Base-by-base conservation (phyloP, 2,797 vertebrate genomes). In the Spheniscus humboldti region DNA sequence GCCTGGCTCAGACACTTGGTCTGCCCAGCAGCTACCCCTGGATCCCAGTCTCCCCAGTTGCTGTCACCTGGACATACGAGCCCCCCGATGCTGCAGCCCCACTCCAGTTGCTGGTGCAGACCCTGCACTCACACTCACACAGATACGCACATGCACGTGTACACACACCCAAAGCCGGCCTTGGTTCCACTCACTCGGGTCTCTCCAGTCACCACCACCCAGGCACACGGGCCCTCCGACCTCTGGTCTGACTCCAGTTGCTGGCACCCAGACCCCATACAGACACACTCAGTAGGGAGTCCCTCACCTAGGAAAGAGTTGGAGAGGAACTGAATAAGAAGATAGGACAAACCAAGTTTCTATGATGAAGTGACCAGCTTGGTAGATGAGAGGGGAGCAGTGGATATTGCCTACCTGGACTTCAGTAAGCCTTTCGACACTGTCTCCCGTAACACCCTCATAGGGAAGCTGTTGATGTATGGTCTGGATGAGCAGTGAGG, bases 111-210 rank as follows among this genome's bases (percentile, higher is more conserved):
- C 48, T 27, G 50, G 67, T 22, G 41, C 50, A 48, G 35, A 35
- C 9, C 17, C 30, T 5, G 5, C n/a, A 10, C 28, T 41, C 55
- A 11, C 48, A 28, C 28, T 2, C 59, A 6, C 57, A 31, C 18
- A 33, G 6, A n/a, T 8, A 24, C 3, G 0, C 30, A 27, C 17
- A 8, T 1, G 6, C 64, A 45, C 31, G 18, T 0, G 17, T 10
- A 33, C 18, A 23, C 14, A 10, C 13, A 22, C 25, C 18, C 59
- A 35, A 31, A 31, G 35, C 9, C 23, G 31, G 31, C 22, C 8
- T 37, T 28, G 35, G 27, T 57, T 56, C 35, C 68, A 11, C 59
- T 52, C 31, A 3, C n/a, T 50, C 4, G 1, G 18, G 47, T 37
- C 45, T 50, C 66, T 25, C 20, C 31, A 67, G 64, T 47, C 11